phyloP scores from a whole-genome alignment of 2,888 invertebrate species.

The Troides helena region DNA sequence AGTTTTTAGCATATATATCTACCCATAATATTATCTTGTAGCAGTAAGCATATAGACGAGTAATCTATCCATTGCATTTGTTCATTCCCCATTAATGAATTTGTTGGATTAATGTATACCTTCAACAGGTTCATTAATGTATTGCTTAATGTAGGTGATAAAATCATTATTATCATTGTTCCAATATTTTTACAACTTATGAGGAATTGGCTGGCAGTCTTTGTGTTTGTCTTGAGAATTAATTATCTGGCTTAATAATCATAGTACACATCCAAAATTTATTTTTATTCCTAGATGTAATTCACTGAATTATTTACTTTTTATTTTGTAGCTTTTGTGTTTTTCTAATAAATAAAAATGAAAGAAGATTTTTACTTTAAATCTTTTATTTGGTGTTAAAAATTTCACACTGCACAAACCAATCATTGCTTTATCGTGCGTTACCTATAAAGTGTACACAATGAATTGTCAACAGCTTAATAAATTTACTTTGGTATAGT shows the following conservation, averaged over 20 bases:
- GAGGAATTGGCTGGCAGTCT: background rate
- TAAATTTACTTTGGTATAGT: constrained; percentile 27
- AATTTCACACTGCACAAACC: background rate
- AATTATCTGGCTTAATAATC: background rate
- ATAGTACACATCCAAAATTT: constrained; percentile 1
- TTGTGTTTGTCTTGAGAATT: background rate
- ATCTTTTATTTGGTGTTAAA: constrained; percentile 14
- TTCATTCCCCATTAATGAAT: constrained; percentile 29
- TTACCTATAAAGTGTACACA: background rate
- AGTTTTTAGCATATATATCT: background rate
- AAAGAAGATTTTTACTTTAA: constrained; percentile 15
- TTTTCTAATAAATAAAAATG: constrained; percentile 25
- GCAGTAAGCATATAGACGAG: background rate
- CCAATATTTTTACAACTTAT: background rate
- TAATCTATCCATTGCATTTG: background rate
- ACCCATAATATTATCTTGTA: background rate
- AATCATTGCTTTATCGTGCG: background rate
- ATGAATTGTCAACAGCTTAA: background rate
- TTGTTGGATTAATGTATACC: constrained; percentile 32
- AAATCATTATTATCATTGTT: background rate
- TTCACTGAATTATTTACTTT: constrained; percentile 11
- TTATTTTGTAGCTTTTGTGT: constrained; percentile 15
- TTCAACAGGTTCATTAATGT: constrained; percentile 38
- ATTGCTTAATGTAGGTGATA: constrained; percentile 7
- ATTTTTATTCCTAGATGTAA: constrained; percentile 18